Evolutionary conservation across 2,888 invertebrate species (phyloP).

Genomic region (Ischnura elegans): DNA sequence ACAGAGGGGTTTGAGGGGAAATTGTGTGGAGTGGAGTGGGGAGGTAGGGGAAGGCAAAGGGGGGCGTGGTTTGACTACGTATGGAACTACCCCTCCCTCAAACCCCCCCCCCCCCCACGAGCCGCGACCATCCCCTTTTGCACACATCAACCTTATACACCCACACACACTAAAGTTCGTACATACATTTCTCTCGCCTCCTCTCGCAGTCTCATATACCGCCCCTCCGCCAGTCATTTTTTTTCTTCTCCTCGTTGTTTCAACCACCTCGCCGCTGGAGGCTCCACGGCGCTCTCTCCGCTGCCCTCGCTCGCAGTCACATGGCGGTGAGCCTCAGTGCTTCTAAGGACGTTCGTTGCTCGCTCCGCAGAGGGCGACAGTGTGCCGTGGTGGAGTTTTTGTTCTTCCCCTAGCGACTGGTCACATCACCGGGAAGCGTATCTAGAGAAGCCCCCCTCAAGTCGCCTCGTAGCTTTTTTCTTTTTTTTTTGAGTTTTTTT

Average conservation of each 20-base stretch:
- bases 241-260: no score
- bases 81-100: not conserved
- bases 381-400: not conserved
- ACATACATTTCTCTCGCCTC: not conserved
- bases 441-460: no score
- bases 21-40: not conserved
- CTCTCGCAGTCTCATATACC: not conserved
- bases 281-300: no score
- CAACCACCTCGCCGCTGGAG: no score
- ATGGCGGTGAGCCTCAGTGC: not conserved
- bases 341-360: not conserved
- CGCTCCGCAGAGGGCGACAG: not conserved
- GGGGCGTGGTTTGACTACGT: slow-evolving; percentile 49
- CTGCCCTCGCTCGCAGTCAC: not conserved
- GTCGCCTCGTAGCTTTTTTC: not conserved
- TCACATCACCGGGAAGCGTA: not conserved
- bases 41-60: not conserved
- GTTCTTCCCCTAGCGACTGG: not conserved
- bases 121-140: no score
- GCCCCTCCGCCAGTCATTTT: no score
- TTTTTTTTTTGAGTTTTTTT: not conserved
- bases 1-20: not conserved
- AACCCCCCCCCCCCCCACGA: not conserved
- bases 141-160: not conserved
- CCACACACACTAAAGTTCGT: not conserved